A percentile compares a stretch with the other conserved stretches of the same genome.
These are phyloP conservation scores for Pristionchus exspectatus DNA, from an alignment of 2,888 invertebrate species.

Conservation along the genomic window DNA sequence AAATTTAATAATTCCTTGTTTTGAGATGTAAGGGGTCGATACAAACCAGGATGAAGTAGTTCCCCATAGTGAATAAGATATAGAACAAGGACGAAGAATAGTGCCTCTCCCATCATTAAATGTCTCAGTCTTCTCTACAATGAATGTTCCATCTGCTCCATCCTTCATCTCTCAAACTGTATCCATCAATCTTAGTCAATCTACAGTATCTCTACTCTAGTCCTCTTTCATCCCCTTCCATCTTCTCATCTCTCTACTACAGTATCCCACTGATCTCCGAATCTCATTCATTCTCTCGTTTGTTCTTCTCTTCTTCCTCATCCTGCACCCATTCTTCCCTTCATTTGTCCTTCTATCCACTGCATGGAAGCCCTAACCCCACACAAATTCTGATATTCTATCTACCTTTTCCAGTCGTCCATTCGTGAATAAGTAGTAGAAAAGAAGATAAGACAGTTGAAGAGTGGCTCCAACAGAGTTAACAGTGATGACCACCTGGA, in stretches of 20 bases:
- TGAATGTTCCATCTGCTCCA: neutral
- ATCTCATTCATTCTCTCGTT: neutral
- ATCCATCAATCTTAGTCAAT: conserved; percentile 14
- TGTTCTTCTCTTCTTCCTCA: neutral
- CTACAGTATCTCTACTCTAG: conserved; percentile 7
- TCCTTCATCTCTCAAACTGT: neutral
- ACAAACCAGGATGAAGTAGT: conserved; percentile 10
- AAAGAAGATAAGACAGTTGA: conserved; percentile 85
- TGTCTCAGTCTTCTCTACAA: conserved; percentile 32
- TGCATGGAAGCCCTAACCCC: conserved; percentile 1
- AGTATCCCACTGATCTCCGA: neutral
- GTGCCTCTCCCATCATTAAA: neutral
- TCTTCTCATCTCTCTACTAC: neutral
- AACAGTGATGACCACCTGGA: conserved; percentile 85
- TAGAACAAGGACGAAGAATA: neutral
- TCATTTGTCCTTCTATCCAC: conserved; percentile 7
- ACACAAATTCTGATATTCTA: neutral
- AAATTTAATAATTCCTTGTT: neutral
- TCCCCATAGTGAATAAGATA: conserved; percentile 30
- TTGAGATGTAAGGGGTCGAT: neutral
- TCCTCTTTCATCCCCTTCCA: neutral
- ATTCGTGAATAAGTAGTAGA: conserved; percentile 87
- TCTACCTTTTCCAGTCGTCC: conserved; percentile 72
- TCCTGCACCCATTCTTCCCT: neutral
- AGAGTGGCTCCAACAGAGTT: conserved; percentile 87